Percentiles rank a stretch among this genome's conserved stretches.
Evolutionary conservation across 2,113 vertebrate genomes (phyloP).

Genomic region (Microcebus ravelobensis): DNA sequence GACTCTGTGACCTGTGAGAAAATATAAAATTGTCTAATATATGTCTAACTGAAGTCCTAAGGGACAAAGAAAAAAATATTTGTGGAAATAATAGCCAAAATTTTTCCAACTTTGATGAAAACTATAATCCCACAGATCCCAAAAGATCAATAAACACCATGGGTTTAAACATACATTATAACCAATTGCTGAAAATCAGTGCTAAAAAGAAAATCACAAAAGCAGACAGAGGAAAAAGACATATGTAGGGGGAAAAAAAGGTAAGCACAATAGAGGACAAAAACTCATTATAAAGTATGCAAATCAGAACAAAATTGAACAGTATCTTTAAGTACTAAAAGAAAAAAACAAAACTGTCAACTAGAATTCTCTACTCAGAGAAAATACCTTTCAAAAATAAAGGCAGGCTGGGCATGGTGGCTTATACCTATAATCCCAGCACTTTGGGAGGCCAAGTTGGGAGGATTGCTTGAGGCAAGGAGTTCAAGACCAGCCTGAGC

Average conservation of each 20-base stretch:
- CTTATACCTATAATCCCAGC: background rate
- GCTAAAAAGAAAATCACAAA: too few species aligned
- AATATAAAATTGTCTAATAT: background rate
- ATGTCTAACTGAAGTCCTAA: background rate
- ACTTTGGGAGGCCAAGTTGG: background rate
- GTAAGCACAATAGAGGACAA: background rate
- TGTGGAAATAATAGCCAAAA: background rate
- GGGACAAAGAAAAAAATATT: background rate
- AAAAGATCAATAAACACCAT: background rate
- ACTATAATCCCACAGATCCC: background rate
- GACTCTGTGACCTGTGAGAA: background rate
- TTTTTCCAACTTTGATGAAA: background rate
- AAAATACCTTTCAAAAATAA: too few species aligned
- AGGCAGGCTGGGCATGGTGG: background rate
- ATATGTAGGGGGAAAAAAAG: background rate
- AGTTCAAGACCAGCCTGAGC: background rate
- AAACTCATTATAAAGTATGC: background rate
- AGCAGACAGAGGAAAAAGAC: too few species aligned
- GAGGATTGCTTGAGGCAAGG: background rate
- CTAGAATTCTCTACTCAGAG: background rate
- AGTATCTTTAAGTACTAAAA: background rate
- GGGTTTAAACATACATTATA: background rate
- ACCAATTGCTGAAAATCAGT: background rate
- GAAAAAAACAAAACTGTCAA: background rate
- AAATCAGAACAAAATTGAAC: background rate